Conservation (phyloP, 2,888 invertebrate species). For the Xanthorhoe spadicearia region DNA sequence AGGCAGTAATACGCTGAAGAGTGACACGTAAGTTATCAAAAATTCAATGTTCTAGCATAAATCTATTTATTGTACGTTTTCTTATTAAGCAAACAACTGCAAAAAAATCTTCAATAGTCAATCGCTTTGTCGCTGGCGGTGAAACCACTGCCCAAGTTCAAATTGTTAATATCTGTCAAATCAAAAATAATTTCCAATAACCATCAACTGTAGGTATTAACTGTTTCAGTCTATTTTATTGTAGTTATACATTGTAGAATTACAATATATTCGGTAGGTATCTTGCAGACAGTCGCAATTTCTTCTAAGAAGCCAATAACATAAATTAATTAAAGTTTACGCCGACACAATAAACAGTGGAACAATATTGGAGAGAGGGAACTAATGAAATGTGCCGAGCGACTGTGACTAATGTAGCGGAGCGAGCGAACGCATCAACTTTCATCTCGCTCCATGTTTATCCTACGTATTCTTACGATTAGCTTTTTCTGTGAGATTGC, state of each 20-base stretch:
- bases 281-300: constrained; percentile 34
- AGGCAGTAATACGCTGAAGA: too few relatives aligned
- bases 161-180: too few relatives aligned
- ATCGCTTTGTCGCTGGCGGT: too few relatives aligned
- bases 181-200: too few relatives aligned
- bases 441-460: constrained; percentile 51
- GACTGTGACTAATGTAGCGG: constrained; percentile 72
- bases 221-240: too few relatives aligned
- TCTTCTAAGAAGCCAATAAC: constrained; percentile 57
- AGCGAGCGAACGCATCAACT: constrained; percentile 67
- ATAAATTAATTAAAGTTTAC: constrained; percentile 75
- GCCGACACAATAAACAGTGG: constrained; percentile 68
- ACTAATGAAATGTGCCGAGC: constrained; percentile 79
- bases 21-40: too few relatives aligned
- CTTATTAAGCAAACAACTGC: too few relatives aligned
- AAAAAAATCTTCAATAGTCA: too few relatives aligned
- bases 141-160: too few relatives aligned
- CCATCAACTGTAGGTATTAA: too few relatives aligned
- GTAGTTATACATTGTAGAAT: not conserved
- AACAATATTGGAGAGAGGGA: constrained; percentile 67
- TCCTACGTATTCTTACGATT: constrained; percentile 31
- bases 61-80: too few relatives aligned
- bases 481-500: constrained; percentile 26
- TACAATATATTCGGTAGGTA: not conserved
- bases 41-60: too few relatives aligned